Evolutionary conservation across 2,797 vertebrate species (phyloP), one percentile per base, ranked within the genome.

Genomic region (Sciaenops ocellatus): DNA sequence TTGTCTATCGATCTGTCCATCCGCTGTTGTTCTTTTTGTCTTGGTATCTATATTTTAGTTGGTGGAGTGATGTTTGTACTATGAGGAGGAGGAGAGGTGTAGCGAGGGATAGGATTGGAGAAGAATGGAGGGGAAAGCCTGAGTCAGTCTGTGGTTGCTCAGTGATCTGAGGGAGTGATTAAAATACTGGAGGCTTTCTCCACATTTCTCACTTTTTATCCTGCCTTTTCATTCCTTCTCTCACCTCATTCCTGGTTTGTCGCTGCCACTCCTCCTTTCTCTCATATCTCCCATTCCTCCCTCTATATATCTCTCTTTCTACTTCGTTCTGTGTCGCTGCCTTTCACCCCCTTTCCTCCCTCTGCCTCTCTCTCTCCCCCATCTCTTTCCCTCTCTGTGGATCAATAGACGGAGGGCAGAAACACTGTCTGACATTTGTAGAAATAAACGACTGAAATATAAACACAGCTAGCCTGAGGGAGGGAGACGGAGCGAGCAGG

Each of bases 381-480:
- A 22, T 81, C 67, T 76, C 80, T 75, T 62, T 87, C 64, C 76
- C 85, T 89, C 85, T 87, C 87, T 81, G 73, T 75, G 90, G 91
- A 93, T 94, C 93, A 92, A 93, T 94, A 92, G 91, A 89, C 82
- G 82, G 87, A 86, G 89, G 91, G 91, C 90, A 91, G 90, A 90
- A 94, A 94, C 89, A 80, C 89, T 90, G 89, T 92, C 86, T 94
- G 93, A 94, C 93, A 92, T 94, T 93, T 92, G 92, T 93, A 92
- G 93, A 92, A 94, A 94, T 93, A 94, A 94, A 94, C 91, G 90
- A 92, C 85, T 89, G 90, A 94, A 94, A 94, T 93, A 93, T 92
- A 92, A 94, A 93, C 91, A 92, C 90, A 70, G 89, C 83, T 73
- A 69, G 92, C 92, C 88, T 82, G 72, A 51, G 88, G 92, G 91